Conservation (phyloP, 2,888 invertebrate species). For the Tolmerus cingulatus region DNA sequence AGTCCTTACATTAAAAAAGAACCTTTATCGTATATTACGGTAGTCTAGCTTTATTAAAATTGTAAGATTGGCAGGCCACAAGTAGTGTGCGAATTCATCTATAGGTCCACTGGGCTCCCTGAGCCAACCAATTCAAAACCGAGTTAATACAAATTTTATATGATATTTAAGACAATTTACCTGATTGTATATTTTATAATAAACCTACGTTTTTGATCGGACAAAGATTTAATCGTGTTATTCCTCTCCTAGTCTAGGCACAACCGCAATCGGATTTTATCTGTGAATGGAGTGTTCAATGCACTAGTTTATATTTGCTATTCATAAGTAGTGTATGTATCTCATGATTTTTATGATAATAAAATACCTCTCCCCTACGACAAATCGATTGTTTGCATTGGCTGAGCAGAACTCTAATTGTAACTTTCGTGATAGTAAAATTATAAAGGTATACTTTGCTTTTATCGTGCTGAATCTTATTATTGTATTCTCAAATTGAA, state of each 20-base stretch:
- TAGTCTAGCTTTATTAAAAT: slow-evolving; percentile 20
- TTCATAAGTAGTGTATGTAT: slow-evolving; percentile 23
- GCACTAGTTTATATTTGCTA: slow-evolving; percentile 26
- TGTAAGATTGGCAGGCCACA: not conserved
- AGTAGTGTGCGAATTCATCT: not conserved
- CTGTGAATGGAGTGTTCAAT: slow-evolving; percentile 34
- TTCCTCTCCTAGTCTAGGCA: slow-evolving; percentile 27
- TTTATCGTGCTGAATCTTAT: not conserved
- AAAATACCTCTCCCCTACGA: slow-evolving; percentile 22
- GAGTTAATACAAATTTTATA: slow-evolving; percentile 9
- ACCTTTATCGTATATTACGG: slow-evolving; percentile 34
- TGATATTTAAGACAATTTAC: not conserved
- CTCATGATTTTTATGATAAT: slow-evolving; percentile 24
- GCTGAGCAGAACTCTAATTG: not conserved
- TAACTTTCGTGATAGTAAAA: not conserved
- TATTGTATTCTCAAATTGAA: not conserved
- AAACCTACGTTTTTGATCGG: not conserved
- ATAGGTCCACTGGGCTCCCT: not conserved
- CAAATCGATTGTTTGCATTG: slow-evolving; percentile 15
- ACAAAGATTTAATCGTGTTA: slow-evolving; percentile 19
- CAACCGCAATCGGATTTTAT: slow-evolving; percentile 11
- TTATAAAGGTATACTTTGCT: not conserved
- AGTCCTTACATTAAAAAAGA: not conserved
- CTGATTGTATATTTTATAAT: slow-evolving; percentile 31
- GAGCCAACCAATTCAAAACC: not conserved